Percentiles rank a stretch among this genome's conserved stretches.
Evolutionary conservation across 2,888 invertebrate genomes (phyloP).

Genomic region (Drosophila ustulata): DNA sequence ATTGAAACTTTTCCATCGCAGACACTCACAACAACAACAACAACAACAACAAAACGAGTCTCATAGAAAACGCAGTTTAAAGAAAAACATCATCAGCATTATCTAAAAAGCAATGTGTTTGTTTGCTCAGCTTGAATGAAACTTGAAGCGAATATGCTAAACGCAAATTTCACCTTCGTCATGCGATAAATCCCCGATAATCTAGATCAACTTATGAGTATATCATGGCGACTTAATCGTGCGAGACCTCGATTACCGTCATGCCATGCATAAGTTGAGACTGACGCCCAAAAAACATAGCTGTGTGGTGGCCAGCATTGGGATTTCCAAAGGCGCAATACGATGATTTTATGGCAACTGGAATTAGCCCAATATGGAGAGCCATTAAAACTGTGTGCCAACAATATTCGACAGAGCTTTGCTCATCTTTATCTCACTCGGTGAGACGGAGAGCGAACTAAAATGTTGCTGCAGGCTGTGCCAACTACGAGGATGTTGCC

Average conservation of each 20-base stretch:
- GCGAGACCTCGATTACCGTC: background rate
- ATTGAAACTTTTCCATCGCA: slow-evolving; percentile 9
- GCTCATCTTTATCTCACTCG: slow-evolving; percentile 29
- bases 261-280: background rate
- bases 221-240: background rate
- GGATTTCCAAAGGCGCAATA: slow-evolving; percentile 11
- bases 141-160: background rate
- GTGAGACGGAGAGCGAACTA: background rate
- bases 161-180: background rate
- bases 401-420: slow-evolving; percentile 25
- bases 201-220: background rate
- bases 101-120: background rate
- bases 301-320: slow-evolving; percentile 4
- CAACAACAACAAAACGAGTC: too few relatives aligned
- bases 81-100: slow-evolving; percentile 11
- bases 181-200: background rate
- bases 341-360: slow-evolving; percentile 23
- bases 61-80: background rate
- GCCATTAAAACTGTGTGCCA: slow-evolving; percentile 6
- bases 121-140: background rate
- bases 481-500: slow-evolving; percentile 23
- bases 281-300: slow-evolving; percentile 15
- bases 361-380: slow-evolving; percentile 4
- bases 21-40: background rate
- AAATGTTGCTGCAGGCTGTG: slow-evolving; percentile 31